Evolutionary conservation across 1,140 invertebrate genomes (phyloP), one percentile per base, ranked within the genome.

Genomic region (Drosophila neocordata): DNA sequence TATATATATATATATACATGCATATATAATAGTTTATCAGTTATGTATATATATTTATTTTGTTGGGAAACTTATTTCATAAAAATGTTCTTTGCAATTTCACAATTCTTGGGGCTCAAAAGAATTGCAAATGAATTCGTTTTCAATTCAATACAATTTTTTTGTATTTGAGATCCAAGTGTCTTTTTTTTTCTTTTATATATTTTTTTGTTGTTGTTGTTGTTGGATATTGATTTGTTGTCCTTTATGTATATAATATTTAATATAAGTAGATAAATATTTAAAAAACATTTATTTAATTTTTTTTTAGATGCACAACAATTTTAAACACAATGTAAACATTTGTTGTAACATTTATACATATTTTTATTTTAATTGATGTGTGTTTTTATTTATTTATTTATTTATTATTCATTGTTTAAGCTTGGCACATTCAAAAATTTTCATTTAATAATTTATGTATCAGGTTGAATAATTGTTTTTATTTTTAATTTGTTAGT

Each of bases 211-310:
- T 24, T 53, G n/a, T 34, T 55, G 24, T 24, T n/a, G n/a, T n/a
- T n/a, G n/a, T 11, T 53, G 27, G 8, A 15, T 35, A 18, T 51
- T 15, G 22, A 24, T 31, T 34, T 65, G 8, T 18, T 65, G 57
- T 31, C 27, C 27, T 11, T 38, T 65, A 41, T 41, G 38, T 6
- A 1, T 41, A 41, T 41, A 18, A 44, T 44, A 9, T 1, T 48
- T 18, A 18, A 44, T 6, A 9, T 11, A 20, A 48, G 56, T 56
- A 51, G 37, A 31, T n/a, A 73, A 66, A 74, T 56, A 74, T 41
- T 62, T 68, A 61, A 76, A 69, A 75, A 65, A 74, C 71, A 74
- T 70, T 60, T 57, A 72, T 64, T 41, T 56, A 64, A 74, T 70
- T 60, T 57, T 64, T 64, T 41, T 56, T 34, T 57, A 22, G 22